Evolutionary conservation across 2,888 invertebrate species (phyloP), one percentile per base, ranked within the genome.

Genomic region (Rotaria macrura): DNA sequence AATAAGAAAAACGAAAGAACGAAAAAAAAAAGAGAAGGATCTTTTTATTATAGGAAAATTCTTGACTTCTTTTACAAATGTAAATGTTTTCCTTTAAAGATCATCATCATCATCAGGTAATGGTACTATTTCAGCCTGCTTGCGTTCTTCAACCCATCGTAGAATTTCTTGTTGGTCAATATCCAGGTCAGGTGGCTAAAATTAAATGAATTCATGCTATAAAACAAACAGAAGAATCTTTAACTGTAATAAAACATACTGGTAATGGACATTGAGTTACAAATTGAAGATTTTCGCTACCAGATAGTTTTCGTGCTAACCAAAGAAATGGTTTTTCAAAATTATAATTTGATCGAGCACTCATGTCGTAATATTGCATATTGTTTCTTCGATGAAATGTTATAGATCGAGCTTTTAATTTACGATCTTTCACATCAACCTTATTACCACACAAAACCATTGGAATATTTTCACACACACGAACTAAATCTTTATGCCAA

Each of bases 61-160:
- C 29, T 55, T n/a, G 1, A n/a, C 29, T 55, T 55, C 9, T 55
- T 7, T n/a, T 55, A 55, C 55, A 55, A 9, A n/a, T 25, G 12
- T n/a, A n/a, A 7, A 9, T 47, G 1, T 23, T 6, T 55, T 6
- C 29, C n/a, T n/a, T 55, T 55, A 92, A 87, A 92, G 89, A 88
- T 92, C 97, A 92, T 98, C 96, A 92, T 96, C 98, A 91, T 98
- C 98, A 91, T 98, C 98, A 55, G 98, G 98, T 90, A 98, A 93
- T 86, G 97, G 96, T 85, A 96, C 96, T 90, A 96, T 96, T 85
- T 98, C 97, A n/a, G 85, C 83, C 1, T 20, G 20, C 3, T 54
- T 20, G 7, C 23, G 54, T 25, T 54, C 25, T 7, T 25, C 20
- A 25, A 25, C 54, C n/a, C 29, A 52, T 52, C 3, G 14, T 5